Percentiles rank a stretch among this genome's conserved stretches.
These are phyloP conservation scores for Lepidothrix coronata DNA, from an alignment of 2,113 vertebrate genomes.

Conservation along the genomic window DNA sequence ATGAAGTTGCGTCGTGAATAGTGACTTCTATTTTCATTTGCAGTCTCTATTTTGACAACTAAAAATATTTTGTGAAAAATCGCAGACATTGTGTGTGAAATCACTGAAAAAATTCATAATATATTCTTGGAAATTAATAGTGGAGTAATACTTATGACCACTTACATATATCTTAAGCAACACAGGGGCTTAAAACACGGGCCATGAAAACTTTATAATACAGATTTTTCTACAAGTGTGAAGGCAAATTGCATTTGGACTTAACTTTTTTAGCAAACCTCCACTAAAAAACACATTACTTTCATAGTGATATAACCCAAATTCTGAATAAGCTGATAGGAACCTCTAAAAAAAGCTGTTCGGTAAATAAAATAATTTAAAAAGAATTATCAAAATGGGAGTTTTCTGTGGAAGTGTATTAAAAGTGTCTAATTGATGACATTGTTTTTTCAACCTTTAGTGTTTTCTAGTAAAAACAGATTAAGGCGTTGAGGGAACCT, in stretches of 20 bases:
- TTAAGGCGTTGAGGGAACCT: background rate
- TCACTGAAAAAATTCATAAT: background rate
- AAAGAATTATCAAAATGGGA: background rate
- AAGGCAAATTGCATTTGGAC: background rate
- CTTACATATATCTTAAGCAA: background rate
- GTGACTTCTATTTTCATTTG: background rate
- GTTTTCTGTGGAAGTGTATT: background rate
- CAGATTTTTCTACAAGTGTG: background rate
- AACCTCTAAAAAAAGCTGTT: background rate
- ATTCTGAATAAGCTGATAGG: background rate
- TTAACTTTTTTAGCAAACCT: background rate
- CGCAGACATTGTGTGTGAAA: fast-evolving
- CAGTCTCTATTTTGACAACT: background rate
- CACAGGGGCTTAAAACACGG: background rate
- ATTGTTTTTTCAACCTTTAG: background rate
- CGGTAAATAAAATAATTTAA: background rate
- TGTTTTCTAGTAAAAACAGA: background rate
- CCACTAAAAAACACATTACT: background rate
- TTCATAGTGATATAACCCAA: background rate
- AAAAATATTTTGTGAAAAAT: background rate
- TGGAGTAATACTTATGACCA: background rate
- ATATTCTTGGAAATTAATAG: background rate
- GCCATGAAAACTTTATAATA: background rate
- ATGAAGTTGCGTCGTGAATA: background rate
- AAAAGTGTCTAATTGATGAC: background rate